These are phyloP conservation scores for Tortricodes alternella DNA, from an alignment of 2,888 invertebrate genomes.

Conservation along the genomic window DNA sequence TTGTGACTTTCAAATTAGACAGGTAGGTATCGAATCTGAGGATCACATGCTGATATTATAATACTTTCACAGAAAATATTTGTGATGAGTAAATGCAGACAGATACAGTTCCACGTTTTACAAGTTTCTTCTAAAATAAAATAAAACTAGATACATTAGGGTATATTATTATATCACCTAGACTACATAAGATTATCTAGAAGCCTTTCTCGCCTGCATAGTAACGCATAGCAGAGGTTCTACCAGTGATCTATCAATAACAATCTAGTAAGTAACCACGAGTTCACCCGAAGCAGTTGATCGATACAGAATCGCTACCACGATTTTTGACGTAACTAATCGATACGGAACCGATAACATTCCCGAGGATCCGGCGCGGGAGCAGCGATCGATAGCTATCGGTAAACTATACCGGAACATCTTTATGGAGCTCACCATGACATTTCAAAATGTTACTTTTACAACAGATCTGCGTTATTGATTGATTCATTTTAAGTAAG, in stretches of 20 bases:
- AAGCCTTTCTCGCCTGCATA: too few species aligned
- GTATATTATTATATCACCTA: too few species aligned
- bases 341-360: slow-evolving; percentile 56
- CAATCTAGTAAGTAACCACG: background rate
- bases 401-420: slow-evolving; percentile 44
- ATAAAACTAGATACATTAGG: too few species aligned
- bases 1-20: slow-evolving; percentile 63
- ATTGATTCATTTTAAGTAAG: slow-evolving; percentile 1
- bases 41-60: slow-evolving; percentile 49
- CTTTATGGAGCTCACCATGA: slow-evolving; percentile 33
- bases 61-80: too few species aligned
- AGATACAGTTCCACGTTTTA: too few species aligned
- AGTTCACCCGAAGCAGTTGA: background rate
- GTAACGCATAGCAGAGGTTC: too few species aligned
- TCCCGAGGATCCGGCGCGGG: slow-evolving; percentile 44
- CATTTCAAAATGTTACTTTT: slow-evolving; percentile 39
- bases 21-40: slow-evolving; percentile 53
- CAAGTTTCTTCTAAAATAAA: too few species aligned
- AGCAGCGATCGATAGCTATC: slow-evolving; percentile 46
- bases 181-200: too few species aligned
- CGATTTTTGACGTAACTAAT: slow-evolving; percentile 42
- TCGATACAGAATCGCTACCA: slow-evolving; percentile 13
- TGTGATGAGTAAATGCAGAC: too few species aligned
- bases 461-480: background rate
- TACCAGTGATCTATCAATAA: too few species aligned